A percentile compares a stretch with the other conserved stretches of the same genome.
Evolutionary conservation across 2,888 invertebrate genomes (phyloP).

Genomic region (Epirrhoe tristata): DNA sequence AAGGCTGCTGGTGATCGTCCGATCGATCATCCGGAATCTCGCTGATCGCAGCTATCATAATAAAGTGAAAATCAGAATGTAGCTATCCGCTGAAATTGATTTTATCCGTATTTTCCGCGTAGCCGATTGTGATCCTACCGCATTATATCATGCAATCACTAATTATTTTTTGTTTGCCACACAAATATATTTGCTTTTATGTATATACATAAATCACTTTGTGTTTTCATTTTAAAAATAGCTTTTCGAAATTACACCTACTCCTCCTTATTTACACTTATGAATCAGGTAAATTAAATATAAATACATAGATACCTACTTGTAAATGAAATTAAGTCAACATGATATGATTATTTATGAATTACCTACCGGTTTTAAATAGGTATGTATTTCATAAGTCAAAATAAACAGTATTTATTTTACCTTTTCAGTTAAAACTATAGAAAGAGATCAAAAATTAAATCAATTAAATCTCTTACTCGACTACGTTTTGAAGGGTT

Average conservation of each 20-base stretch:
- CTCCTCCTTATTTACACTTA: background rate
- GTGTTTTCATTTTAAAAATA: background rate
- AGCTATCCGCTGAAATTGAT: conserved; percentile 58
- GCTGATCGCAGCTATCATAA: conserved; percentile 42
- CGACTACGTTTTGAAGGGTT: no score
- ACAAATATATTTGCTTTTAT: conserved; percentile 1
- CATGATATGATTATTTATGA: no score
- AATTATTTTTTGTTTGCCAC: background rate
- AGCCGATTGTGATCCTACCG: conserved; percentile 51
- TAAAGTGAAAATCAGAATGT: conserved; percentile 43
- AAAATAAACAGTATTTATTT: no score
- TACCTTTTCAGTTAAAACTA: no score
- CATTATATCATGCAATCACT: conserved; percentile 52
- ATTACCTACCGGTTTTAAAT: no score
- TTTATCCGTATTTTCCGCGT: conserved; percentile 64
- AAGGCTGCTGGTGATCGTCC: conserved; percentile 17
- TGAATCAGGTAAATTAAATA: no score
- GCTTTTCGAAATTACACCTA: background rate
- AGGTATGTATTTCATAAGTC: no score
- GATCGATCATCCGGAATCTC: conserved; percentile 39
- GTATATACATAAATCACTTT: background rate
- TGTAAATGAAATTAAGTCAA: no score
- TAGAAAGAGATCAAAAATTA: no score
- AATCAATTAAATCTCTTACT: no score
- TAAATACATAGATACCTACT: no score